phyloP scores from a whole-genome alignment of 2,888 invertebrate species.

The Diogma glabrata region DNA sequence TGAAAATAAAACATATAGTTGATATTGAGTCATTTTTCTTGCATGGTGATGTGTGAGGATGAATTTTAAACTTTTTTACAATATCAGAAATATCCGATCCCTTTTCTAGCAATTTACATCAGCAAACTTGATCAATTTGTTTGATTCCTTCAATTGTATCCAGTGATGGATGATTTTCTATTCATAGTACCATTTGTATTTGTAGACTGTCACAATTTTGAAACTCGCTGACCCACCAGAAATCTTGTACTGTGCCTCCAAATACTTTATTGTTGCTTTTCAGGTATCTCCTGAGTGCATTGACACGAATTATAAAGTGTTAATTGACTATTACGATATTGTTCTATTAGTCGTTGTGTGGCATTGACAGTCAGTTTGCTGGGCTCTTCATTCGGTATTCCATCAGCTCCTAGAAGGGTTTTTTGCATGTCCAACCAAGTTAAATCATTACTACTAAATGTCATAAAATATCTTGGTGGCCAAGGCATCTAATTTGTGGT shows the following conservation, averaged over 20 bases:
- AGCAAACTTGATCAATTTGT: constrained; percentile 13
- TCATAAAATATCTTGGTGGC: constrained; percentile 23
- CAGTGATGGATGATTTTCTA: too few species aligned
- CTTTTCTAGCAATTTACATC: constrained; percentile 16
- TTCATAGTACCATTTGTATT: constrained; percentile 9
- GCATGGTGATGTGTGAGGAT: too few species aligned
- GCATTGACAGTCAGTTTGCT: constrained; percentile 7
- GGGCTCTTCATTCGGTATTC: constrained; percentile 15
- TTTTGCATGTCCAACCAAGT: constrained; percentile 22
- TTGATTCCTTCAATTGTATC: constrained; percentile 18
- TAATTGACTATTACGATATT: constrained; percentile 12
- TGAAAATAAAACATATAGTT: too few species aligned
- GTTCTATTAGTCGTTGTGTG: constrained; percentile 6
- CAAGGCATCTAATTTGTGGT: constrained; percentile 22
- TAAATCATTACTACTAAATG: constrained; percentile 20
- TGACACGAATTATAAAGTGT: constrained; percentile 18
- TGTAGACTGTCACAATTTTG: constrained; percentile 13
- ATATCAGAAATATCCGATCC: constrained; percentile 15
- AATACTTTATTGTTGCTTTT: constrained; percentile 11
- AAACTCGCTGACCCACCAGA: constrained; percentile 18
- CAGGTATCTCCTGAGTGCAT: constrained; percentile 17
- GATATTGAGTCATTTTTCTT: constrained; percentile 14
- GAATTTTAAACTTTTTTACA: too few species aligned
- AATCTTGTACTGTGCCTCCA: constrained; percentile 15
- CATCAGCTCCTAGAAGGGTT: constrained; percentile 22